These are phyloP conservation scores for Geodia barretti DNA, from an alignment of 37 sponge, comb jelly and placozoan species.

Conservation along the genomic window DNA sequence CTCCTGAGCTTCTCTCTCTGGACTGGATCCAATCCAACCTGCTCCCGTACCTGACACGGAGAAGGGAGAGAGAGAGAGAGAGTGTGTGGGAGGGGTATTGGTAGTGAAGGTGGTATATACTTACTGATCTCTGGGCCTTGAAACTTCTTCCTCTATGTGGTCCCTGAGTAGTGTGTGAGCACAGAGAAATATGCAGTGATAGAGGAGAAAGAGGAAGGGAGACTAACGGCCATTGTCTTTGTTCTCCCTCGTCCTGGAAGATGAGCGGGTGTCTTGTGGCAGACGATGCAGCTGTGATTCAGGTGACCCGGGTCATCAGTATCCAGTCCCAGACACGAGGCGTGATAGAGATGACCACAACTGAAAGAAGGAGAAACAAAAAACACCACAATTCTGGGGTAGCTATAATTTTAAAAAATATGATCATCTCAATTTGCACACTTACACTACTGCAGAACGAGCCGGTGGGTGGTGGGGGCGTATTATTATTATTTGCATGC, in stretches of 20 bases:
- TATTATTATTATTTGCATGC: too few species aligned
- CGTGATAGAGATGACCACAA: slow-evolving; percentile 74
- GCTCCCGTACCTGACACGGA: not conserved
- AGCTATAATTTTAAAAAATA: too few species aligned
- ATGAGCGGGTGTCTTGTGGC: slow-evolving; percentile 33
- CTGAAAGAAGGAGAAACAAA: too few species aligned
- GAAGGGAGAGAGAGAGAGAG: not conserved
- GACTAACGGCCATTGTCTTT: not conserved
- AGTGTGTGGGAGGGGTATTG: not conserved
- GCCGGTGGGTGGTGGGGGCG: too few species aligned
- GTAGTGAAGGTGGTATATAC: not conserved
- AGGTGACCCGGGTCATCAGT: not conserved
- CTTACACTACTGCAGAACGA: too few species aligned
- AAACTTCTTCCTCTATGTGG: not conserved
- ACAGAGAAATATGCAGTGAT: not conserved
- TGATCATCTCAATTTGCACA: too few species aligned
- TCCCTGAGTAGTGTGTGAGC: too few species aligned
- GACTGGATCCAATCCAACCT: not conserved
- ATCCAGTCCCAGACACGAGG: slow-evolving; percentile 46
- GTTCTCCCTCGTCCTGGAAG: not conserved
- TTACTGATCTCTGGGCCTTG: not conserved
- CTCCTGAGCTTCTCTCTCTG: not conserved
- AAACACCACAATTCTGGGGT: too few species aligned
- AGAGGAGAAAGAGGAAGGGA: not conserved
- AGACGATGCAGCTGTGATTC: slow-evolving; percentile 31